Evolutionary conservation across 2,888 invertebrate genomes (phyloP).

Genomic region (Drosophila austrosaltans): DNA sequence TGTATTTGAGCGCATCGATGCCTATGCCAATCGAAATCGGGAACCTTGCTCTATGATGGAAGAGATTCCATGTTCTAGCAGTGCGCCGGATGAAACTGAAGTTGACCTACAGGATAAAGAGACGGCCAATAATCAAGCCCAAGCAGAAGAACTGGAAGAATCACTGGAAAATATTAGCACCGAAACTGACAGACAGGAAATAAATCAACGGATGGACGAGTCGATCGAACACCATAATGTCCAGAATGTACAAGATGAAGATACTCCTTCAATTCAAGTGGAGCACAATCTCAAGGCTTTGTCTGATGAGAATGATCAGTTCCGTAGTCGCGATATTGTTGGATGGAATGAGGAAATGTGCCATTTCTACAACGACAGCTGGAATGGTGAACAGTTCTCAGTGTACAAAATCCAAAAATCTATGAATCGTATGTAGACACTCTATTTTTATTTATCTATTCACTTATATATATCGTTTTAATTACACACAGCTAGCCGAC

Average conservation of each 20-base stretch:
- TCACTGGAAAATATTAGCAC: not conserved
- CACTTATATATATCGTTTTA: not conserved
- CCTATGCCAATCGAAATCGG: not conserved
- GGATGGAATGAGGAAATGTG: conserved; percentile 85
- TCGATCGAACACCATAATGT: not conserved
- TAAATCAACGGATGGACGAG: not conserved
- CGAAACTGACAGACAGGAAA: not conserved
- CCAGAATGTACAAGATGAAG: conserved; percentile 9
- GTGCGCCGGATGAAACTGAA: not conserved
- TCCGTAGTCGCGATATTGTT: conserved; percentile 46
- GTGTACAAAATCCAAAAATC: conserved; percentile 85
- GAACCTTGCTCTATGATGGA: not conserved
- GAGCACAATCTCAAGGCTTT: conserved; percentile 41
- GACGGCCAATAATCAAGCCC: not conserved
- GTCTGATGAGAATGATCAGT: conserved; percentile 38
- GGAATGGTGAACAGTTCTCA: conserved; percentile 87
- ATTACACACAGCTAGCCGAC: conserved; percentile 46
- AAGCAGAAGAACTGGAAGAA: conserved; percentile 3
- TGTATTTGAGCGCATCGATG: conserved; percentile 54
- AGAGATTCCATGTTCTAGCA: not conserved
- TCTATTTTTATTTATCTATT: not conserved
- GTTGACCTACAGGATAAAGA: not conserved
- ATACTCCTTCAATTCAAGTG: conserved; percentile 33
- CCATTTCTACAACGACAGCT: conserved; percentile 87
- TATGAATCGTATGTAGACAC: conserved; percentile 86